phyloP scores from a whole-genome alignment of 2,888 invertebrate species.

The Brachyopa scutellaris region DNA sequence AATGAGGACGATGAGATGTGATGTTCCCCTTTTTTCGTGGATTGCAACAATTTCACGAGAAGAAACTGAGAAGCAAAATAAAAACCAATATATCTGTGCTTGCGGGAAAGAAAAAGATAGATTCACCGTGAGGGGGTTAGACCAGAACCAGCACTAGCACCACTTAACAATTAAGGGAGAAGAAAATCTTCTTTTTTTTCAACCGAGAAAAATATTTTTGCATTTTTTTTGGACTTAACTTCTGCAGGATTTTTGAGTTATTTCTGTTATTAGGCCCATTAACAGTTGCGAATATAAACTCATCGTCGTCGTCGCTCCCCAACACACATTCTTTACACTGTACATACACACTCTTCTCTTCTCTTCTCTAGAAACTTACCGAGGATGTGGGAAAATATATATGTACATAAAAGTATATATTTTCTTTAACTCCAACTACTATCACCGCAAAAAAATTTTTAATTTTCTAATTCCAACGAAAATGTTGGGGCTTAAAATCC shows the following conservation, averaged over 20 bases:
- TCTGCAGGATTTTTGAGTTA: constrained; percentile 50
- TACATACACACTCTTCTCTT: constrained; percentile 59
- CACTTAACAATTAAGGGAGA: constrained; percentile 60
- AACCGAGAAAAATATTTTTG: constrained; percentile 33
- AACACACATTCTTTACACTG: constrained; percentile 17
- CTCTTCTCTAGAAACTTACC: constrained; percentile 62
- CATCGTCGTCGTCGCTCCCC: constrained; percentile 12
- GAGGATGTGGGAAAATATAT: constrained; percentile 69
- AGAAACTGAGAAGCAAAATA: constrained; percentile 65
- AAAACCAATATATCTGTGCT: constrained; percentile 49
- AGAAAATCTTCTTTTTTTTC: constrained; percentile 42
- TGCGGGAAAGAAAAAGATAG: constrained; percentile 47
- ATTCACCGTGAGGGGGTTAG: constrained; percentile 43
- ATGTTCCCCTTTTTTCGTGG: constrained; percentile 26
- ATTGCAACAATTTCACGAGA: constrained; percentile 60
- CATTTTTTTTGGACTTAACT: constrained; percentile 16
- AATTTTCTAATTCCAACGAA: constrained; percentile 15
- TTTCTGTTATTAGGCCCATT: constrained; percentile 53
- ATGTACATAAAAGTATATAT: constrained; percentile 45
- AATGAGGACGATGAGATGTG: constrained; percentile 22
- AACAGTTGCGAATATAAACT: constrained; percentile 60
- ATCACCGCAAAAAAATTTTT: constrained; percentile 47
- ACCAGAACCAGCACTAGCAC: constrained; percentile 41
- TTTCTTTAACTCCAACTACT: constrained; percentile 62
- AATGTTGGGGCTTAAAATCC: constrained; percentile 1